A percentile compares a stretch with the other conserved stretches of the same genome.
Evolutionary conservation across 2,888 invertebrate genomes (phyloP).

Genomic region (Hirtodrosophila histrioides): DNA sequence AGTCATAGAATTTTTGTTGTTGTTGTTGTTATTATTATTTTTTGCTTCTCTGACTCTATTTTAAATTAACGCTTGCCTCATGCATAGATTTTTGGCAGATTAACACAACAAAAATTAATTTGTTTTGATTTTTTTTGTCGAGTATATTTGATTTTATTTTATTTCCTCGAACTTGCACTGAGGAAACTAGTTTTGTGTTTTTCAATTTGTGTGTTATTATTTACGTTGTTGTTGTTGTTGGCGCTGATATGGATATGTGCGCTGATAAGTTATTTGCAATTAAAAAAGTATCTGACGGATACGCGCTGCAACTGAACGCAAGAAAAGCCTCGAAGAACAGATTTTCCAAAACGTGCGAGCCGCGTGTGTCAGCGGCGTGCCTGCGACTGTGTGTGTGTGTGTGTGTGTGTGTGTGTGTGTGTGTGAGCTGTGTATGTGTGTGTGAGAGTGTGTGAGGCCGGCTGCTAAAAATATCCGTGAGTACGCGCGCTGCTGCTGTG

Average conservation of each 20-base stretch:
- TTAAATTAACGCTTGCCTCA: slow-evolving; percentile 59
- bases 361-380: slow-evolving; percentile 71
- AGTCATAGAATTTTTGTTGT: slow-evolving; percentile 57
- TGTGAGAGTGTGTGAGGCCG: slow-evolving; percentile 57
- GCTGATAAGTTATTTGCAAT: slow-evolving; percentile 12
- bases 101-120: slow-evolving; percentile 55
- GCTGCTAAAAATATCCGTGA: slow-evolving; percentile 77
- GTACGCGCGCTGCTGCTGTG: slow-evolving; percentile 56
- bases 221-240: slow-evolving; percentile 29
- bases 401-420: slow-evolving; percentile 6
- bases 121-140: slow-evolving; percentile 45
- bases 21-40: slow-evolving; percentile 3
- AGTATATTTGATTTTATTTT: slow-evolving; percentile 23
- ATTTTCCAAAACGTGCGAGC: slow-evolving; percentile 72
- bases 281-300: slow-evolving; percentile 31
- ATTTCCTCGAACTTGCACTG: slow-evolving; percentile 58
- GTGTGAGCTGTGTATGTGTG: slow-evolving; percentile 5
- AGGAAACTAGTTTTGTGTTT: slow-evolving; percentile 40
- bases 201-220: slow-evolving; percentile 13
- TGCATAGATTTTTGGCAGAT: slow-evolving; percentile 67
- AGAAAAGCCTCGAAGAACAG: slow-evolving; percentile 54
- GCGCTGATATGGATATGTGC: neutral
- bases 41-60: slow-evolving; percentile 47
- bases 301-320: slow-evolving; percentile 45
- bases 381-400: slow-evolving; percentile 12